Evolutionary conservation across 2,113 vertebrate species (phyloP), one percentile per base, ranked within the genome.

Genomic region (Tricholaema leucomelas): DNA sequence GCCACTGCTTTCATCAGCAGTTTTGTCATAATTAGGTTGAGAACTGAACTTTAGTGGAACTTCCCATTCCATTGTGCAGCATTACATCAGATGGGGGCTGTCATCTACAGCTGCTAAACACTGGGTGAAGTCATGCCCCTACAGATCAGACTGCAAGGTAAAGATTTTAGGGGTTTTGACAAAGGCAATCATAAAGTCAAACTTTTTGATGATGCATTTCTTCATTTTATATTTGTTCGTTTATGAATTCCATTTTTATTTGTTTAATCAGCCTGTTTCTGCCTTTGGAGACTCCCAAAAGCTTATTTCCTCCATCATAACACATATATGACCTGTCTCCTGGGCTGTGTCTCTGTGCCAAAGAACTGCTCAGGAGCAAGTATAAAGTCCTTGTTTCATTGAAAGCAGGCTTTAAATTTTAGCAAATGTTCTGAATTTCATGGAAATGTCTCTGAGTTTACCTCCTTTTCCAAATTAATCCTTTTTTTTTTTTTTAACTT

Each of bases 361-460:
- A 95, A 9, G 80, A 90, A 58, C 76, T 85, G 60, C 38, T 92
- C 67, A 88, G 44, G 23, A 95, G 16, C 27, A 61, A 88, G 46
- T 90, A 81, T 31, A 61, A 88, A 80, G 86, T 70, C 38, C 61
- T 63, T 87, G 56, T 44, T 93, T 90, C 63, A 79, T 87, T 95
- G 56, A 87, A 95, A 93, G 59, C 55, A 94, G 72, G 52, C 59
- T 95, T 92, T 87, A 90, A 86, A 91, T 94, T 92, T 80, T 92
- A 82, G 65, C 38, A 80, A 85, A 87, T 71, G 54, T 64, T 81
- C 80, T 91, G 80, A 91, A 92, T 69, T 91, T 83, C 55, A 76
- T 31, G 64, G 64, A 76, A 93, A 87, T 77, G 52, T 90, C 76
- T 90, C 81, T 23, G 38, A 58, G 46, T 90, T 87, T 94, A 63